Percentiles rank a stretch among this genome's conserved stretches.
phyloP scores from a whole-genome alignment of 2,888 invertebrate genomes.

The Achlya flavicornis region DNA sequence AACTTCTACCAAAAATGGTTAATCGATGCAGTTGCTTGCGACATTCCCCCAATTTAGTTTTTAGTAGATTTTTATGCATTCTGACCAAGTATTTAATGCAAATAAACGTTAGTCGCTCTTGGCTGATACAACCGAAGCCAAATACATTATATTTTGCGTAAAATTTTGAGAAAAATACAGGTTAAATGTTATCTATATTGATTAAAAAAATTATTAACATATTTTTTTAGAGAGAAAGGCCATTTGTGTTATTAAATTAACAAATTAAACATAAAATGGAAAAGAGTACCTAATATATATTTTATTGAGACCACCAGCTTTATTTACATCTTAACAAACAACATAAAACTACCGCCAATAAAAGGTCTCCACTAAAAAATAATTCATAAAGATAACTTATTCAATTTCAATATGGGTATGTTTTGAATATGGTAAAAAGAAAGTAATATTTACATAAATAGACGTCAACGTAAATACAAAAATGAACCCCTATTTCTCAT shows the following conservation, averaged over 20 bases:
- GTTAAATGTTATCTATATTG: not conserved
- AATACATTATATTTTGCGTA: not conserved
- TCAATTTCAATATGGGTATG: not conserved
- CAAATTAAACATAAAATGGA: not conserved
- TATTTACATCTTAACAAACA: no score
- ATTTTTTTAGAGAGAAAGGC: not conserved
- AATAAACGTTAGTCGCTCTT: no score
- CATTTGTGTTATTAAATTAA: not conserved
- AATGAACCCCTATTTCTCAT: no score
- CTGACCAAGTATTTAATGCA: not conserved
- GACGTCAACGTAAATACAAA: not conserved
- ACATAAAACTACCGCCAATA: no score
- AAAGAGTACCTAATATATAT: no score
- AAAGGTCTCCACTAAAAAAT: no score
- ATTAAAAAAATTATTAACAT: no score
- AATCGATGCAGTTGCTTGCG: constrained; percentile 1
- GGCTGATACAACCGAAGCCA: no score
- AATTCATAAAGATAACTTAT: no score
- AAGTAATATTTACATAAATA: not conserved
- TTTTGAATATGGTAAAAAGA: not conserved
- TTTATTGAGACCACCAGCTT: no score
- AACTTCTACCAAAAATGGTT: not conserved
- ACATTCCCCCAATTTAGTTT: not conserved
- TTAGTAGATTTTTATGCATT: not conserved
- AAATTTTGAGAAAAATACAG: not conserved